Percentiles rank a stretch among this genome's conserved stretches.
Evolutionary conservation across 2,797 vertebrate species (phyloP).

Genomic region (Phoeniculus purpureus): DNA sequence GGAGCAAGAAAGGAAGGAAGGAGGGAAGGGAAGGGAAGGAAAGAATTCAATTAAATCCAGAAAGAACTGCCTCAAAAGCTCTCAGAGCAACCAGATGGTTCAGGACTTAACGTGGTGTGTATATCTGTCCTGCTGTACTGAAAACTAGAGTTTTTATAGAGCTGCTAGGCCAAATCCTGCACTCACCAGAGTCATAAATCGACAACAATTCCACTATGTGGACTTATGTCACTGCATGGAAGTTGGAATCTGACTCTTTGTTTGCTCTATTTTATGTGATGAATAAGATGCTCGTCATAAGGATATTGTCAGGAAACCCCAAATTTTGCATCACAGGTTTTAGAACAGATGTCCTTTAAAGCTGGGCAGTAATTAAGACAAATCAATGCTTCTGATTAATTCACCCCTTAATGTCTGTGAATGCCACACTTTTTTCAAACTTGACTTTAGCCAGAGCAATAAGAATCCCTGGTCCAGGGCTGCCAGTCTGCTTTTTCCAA

Average conservation of each 20-base stretch:
- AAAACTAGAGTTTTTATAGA: slow-evolving; percentile 11
- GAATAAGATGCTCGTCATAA: neutral
- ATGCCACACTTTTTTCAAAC: neutral
- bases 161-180: slow-evolving; percentile 25
- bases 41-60: neutral
- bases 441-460: neutral
- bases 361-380: neutral
- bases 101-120: neutral
- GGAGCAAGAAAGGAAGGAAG: no score
- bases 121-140: neutral
- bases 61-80: neutral
- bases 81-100: neutral
- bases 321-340: neutral
- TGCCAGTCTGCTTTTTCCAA: neutral
- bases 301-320: neutral
- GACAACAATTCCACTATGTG: slow-evolving; percentile 23
- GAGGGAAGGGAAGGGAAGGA: no score
- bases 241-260: slow-evolving; percentile 1
- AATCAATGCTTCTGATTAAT: neutral
- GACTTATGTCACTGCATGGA: neutral
- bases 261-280: slow-evolving; percentile 18
- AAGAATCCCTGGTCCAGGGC: neutral
- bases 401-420: neutral
- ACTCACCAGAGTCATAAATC: slow-evolving; percentile 25
- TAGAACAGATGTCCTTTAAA: neutral